phyloP scores from a whole-genome alignment of 2,888 invertebrate genomes.

The Smittia aterrima region DNA sequence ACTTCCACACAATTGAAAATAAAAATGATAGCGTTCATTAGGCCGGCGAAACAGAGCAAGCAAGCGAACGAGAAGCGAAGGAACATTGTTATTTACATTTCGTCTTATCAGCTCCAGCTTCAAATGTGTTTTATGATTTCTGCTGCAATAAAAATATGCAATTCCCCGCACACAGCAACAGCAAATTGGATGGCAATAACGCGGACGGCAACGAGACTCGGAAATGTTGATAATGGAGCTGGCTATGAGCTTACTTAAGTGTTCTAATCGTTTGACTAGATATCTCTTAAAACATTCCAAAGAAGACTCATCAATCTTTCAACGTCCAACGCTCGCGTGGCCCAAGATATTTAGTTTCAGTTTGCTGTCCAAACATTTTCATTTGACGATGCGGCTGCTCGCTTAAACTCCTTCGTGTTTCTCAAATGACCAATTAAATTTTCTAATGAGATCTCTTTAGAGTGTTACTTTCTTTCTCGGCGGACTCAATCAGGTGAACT shows the following conservation, averaged over 20 bases:
- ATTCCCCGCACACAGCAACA: neutral
- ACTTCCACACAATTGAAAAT: conserved; percentile 37
- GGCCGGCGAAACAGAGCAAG: neutral
- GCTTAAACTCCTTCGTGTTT: neutral
- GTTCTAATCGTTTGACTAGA: neutral
- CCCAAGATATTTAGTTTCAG: too few species aligned
- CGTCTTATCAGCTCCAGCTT: neutral
- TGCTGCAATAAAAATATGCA: neutral
- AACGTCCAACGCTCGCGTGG: too few species aligned
- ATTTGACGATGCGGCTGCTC: too few species aligned
- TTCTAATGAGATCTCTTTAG: neutral
- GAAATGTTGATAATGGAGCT: neutral
- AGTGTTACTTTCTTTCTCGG: neutral
- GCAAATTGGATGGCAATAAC: conserved; percentile 4
- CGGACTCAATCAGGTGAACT: conserved; percentile 13
- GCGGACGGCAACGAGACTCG: neutral
- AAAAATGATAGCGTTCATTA: conserved; percentile 38
- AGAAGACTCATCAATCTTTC: too few species aligned
- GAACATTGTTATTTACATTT: conserved; percentile 18
- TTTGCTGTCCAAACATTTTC: too few species aligned
- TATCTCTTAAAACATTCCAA: too few species aligned
- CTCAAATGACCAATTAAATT: neutral
- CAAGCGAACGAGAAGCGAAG: conserved; percentile 14
- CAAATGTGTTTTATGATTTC: neutral
- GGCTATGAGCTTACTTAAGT: too few species aligned